Conservation (phyloP, 2,888 invertebrate genomes). For the Hypercompe scribonia region DNA sequence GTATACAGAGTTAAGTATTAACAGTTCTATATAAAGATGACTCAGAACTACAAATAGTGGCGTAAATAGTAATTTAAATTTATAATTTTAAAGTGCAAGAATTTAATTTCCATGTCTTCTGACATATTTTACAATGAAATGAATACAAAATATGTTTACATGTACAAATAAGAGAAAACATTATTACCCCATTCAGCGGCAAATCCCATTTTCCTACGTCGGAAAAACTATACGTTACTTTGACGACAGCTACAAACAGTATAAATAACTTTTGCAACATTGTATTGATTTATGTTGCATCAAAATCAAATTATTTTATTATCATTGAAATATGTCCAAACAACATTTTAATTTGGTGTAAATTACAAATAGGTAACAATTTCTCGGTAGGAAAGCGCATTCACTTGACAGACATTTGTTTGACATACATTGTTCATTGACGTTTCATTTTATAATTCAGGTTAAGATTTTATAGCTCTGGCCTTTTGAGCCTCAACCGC, state of each 20-base stretch:
- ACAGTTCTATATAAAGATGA: background rate
- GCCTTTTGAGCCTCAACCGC: background rate
- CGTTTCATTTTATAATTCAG: background rate
- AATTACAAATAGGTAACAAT: constrained; percentile 41
- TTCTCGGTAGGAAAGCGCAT: constrained; percentile 33
- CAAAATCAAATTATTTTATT: constrained; percentile 47
- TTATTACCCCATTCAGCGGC: constrained; percentile 84
- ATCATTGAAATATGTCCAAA: constrained; percentile 40
- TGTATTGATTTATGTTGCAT: constrained; percentile 44
- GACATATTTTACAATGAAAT: background rate
- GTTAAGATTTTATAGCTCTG: background rate
- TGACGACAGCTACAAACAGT: constrained; percentile 64
- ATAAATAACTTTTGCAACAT: constrained; percentile 71
- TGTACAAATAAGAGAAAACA: background rate
- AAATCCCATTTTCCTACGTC: constrained; percentile 90
- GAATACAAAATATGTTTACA: background rate
- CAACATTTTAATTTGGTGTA: constrained; percentile 54
- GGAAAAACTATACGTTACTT: constrained; percentile 80
- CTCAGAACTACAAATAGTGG: background rate
- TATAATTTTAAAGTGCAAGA: background rate
- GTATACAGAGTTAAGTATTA: background rate
- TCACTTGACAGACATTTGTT: constrained; percentile 42
- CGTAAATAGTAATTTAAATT: background rate
- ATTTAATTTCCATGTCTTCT: background rate
- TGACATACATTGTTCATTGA: constrained; percentile 30